Conservation (phyloP, 2,113 vertebrate species). For the Tyrannus savana region DNA sequence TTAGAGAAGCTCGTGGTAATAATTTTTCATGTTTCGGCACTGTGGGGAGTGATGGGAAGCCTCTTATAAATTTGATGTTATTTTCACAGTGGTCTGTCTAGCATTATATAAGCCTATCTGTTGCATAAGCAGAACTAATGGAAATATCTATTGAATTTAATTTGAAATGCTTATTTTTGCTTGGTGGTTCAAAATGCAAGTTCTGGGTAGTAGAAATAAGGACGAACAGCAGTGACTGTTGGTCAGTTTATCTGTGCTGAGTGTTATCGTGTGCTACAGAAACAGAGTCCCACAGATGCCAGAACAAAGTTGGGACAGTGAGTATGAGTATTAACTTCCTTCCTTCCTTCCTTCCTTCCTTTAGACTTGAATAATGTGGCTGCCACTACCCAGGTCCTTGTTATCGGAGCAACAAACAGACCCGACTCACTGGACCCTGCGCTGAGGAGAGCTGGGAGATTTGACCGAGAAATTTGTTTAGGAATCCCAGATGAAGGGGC, state of each 20-base stretch:
- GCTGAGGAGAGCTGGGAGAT: slow-evolving; percentile 91
- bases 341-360: background rate
- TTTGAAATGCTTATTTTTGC: background rate
- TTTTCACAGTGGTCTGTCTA: background rate
- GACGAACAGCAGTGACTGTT: background rate
- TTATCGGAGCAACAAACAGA: slow-evolving; percentile 95
- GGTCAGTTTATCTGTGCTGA: background rate
- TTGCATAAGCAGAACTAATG: background rate
- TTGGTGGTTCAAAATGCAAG: background rate
- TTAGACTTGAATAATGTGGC: slow-evolving; percentile 86
- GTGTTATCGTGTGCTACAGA: background rate
- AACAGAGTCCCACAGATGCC: background rate
- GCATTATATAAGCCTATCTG: background rate
- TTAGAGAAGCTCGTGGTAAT: background rate
- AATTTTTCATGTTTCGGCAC: background rate
- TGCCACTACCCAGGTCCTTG: slow-evolving; percentile 83
- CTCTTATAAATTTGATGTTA: background rate
- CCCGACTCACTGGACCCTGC: slow-evolving; percentile 94
- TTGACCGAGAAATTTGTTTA: slow-evolving; percentile 93
- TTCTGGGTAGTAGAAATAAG: background rate
- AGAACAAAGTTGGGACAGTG: background rate
- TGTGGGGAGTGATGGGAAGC: background rate
- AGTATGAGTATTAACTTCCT: background rate
- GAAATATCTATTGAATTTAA: background rate
- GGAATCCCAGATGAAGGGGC: slow-evolving; percentile 93